Base-by-base conservation (phyloP, 1,140 invertebrate genomes). In the Thaumetopoea pityocampa region DNA sequence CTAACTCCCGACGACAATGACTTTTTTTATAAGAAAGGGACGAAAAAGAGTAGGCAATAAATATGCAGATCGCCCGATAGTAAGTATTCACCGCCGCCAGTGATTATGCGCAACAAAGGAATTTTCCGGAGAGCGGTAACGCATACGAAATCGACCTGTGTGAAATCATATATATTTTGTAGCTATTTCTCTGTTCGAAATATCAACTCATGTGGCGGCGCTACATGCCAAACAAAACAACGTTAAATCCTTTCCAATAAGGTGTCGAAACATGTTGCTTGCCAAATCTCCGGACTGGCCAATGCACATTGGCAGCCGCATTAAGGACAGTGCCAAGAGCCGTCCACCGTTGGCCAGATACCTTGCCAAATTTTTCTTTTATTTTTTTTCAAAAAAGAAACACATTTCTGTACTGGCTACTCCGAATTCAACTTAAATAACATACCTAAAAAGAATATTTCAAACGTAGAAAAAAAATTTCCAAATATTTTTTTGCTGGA, bases 221-320 rank as follows among this genome's bases (percentile, higher is more conserved):
- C n/a, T n/a, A 34, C 51, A 35, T 47, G 63, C 52, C 54, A 62
- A 61, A 54, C 53, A 42, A 48, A 57, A 58, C 51, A 53, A 44
- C 47, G 42, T 22, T 66, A 67, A 62, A 65, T 60, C 55, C 49
- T 55, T 49, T 51, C 35, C 30, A 50, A 58, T 57, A 61, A 63
- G 56, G 65, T 68, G 65, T 59, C 43, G 62, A 66, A 53, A 56
- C 46, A 38, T 32, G 51, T 42, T 42, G 38, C 51, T 37, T 67
- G 63, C 67, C 67, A 70, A 70, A 61, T 69, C 49, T 60, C 51
- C 53, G 29, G 41, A 28, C 27, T 9, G 40, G 44, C 50, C 55
- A 50, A 35, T 43, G 49, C 45, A 59, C 49, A 54, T 69, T 64
- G 63, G 63, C 66, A 61, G 47, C 37, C 44, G 27, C 23, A 37